phyloP scores from a whole-genome alignment of 2,888 invertebrate genomes.

The Eupeodes latifasciatus region DNA sequence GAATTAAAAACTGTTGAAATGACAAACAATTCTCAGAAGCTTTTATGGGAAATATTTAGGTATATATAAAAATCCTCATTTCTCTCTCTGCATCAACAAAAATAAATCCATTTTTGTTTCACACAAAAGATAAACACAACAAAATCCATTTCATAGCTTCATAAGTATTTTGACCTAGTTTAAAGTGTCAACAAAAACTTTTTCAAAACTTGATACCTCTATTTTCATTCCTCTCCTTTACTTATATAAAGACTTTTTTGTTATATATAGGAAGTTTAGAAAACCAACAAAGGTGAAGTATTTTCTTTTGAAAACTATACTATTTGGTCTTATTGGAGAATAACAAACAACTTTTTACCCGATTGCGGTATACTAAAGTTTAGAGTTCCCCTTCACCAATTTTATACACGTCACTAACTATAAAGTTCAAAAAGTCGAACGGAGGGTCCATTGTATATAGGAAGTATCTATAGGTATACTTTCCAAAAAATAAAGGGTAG shows the following conservation, averaged over 20 bases:
- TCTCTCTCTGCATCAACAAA: neutral
- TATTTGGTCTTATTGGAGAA: constrained; percentile 27
- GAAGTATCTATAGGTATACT: constrained; percentile 30
- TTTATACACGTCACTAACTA: constrained; percentile 71
- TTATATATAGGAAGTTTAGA: neutral
- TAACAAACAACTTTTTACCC: constrained; percentile 52
- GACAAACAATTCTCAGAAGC: too few relatives aligned
- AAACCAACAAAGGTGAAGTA: constrained; percentile 32
- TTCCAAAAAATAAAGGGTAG: constrained; percentile 81
- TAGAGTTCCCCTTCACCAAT: constrained; percentile 35
- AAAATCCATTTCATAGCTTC: constrained; percentile 21
- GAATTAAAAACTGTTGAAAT: too few relatives aligned
- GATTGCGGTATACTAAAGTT: constrained; percentile 59
- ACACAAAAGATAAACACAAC: constrained; percentile 30
- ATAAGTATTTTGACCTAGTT: constrained; percentile 38
- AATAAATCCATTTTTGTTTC: constrained; percentile 19
- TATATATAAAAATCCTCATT: neutral
- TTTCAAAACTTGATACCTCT: neutral
- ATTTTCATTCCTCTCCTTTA: neutral
- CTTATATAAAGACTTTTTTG: neutral
- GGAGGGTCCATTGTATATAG: neutral
- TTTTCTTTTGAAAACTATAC: constrained; percentile 36
- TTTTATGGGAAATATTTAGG: neutral
- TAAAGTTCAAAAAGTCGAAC: constrained; percentile 69
- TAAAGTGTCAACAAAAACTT: constrained; percentile 37